Evolutionary conservation across 2,888 invertebrate species (phyloP).

Genomic region (Junonia oenone): DNA sequence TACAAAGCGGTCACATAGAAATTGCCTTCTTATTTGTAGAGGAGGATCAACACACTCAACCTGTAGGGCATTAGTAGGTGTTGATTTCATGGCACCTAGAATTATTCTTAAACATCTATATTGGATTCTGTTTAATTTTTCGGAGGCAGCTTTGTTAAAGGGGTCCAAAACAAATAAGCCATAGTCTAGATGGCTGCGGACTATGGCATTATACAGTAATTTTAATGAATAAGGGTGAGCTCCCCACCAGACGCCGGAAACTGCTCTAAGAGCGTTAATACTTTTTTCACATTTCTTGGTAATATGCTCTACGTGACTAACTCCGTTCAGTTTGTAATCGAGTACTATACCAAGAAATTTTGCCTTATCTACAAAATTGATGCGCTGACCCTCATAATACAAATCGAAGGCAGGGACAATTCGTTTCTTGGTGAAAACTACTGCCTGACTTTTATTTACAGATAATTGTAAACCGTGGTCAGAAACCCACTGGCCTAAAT

Average conservation of each 20-base stretch:
- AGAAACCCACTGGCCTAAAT: neutral
- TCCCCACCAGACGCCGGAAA: slow-evolving; percentile 29
- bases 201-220: too few relatives aligned
- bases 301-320: slow-evolving; percentile 13
- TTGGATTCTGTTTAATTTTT: neutral
- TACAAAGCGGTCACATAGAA: neutral
- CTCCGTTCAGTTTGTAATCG: slow-evolving; percentile 2
- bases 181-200: neutral
- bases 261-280: slow-evolving; percentile 16
- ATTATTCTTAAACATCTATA: neutral
- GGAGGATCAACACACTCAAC: neutral
- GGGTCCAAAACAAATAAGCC: neutral
- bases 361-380: neutral
- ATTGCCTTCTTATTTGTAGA: neutral
- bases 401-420: neutral
- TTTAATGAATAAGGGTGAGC: neutral
- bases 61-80: slow-evolving; percentile 3
- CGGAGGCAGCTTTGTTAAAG: neutral
- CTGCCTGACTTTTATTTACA: neutral
- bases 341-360: neutral
- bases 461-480: neutral
- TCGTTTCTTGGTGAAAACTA: neutral
- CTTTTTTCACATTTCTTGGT: slow-evolving; percentile 21
- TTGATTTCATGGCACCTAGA: neutral
- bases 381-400: neutral